Conservation (phyloP, 2,888 invertebrate genomes). For the Odontocerum albicorne region DNA sequence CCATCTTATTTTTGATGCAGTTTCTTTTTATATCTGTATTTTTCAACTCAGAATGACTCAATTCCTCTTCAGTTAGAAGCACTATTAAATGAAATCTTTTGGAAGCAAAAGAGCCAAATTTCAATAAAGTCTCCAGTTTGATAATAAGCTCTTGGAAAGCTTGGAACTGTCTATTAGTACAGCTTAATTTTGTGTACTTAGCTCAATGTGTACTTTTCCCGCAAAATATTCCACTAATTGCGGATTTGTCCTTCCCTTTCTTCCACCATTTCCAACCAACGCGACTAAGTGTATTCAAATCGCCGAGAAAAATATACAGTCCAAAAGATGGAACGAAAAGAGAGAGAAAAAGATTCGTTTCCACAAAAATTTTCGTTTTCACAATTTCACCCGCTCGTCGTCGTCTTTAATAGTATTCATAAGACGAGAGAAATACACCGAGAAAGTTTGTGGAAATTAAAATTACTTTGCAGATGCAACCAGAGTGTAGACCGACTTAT, state of each 20-base stretch:
- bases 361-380: too few species aligned
- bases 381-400: too few species aligned
- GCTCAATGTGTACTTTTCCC: neutral
- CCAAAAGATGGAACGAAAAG: neutral
- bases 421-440: neutral
- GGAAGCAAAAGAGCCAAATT: neutral
- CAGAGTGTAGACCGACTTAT: too few species aligned
- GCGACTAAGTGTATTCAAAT: constrained; percentile 35
- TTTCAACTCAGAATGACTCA: too few species aligned
- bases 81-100: neutral
- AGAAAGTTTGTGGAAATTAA: constrained; percentile 8
- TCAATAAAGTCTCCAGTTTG: neutral
- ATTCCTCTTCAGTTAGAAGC: neutral
- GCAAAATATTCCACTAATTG: constrained; percentile 13
- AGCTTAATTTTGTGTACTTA: too few species aligned
- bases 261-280: too few species aligned
- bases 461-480: constrained; percentile 7
- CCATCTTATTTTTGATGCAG: too few species aligned
- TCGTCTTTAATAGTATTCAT: constrained; percentile 12
- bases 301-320: constrained; percentile 21
- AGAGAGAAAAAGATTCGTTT: neutral
- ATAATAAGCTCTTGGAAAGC: too few species aligned
- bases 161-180: too few species aligned
- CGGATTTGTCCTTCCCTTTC: constrained; percentile 1
- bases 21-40: too few species aligned